A percentile compares a stretch with the other conserved stretches of the same genome.
phyloP scores from a whole-genome alignment of 2,797 vertebrate species.

The Vireo griseus region DNA sequence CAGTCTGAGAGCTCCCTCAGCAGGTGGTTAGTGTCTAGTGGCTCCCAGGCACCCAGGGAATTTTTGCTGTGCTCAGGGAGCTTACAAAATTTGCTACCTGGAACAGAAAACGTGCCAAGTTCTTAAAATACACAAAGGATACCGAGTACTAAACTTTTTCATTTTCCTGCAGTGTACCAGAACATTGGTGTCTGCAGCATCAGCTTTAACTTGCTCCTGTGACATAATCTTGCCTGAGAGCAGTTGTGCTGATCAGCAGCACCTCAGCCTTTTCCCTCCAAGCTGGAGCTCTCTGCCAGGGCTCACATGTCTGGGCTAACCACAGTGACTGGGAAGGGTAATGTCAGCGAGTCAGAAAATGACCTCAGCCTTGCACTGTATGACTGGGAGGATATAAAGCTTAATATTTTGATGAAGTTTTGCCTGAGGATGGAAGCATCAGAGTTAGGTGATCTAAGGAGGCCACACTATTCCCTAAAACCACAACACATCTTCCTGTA shows the following conservation, averaged over 20 bases:
- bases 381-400: not conserved
- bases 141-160: not conserved
- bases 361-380: not conserved
- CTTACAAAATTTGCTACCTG: not conserved
- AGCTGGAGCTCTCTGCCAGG: not conserved
- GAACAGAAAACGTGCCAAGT: not conserved
- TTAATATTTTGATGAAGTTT: not conserved
- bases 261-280: not conserved
- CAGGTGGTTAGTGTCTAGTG: not conserved
- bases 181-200: not conserved
- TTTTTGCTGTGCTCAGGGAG: not conserved
- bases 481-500: not conserved
- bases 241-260: not conserved
- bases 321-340: not conserved
- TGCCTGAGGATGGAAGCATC: not conserved
- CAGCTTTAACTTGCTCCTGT: not conserved
- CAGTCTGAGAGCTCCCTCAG: not conserved
- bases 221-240: not conserved
- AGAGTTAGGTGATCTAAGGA: not conserved
- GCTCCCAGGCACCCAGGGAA: not conserved
- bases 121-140: not conserved
- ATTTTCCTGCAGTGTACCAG: not conserved
- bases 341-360: not conserved
- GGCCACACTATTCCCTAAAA: not conserved
- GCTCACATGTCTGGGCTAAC: not conserved